Conservation (phyloP, 2,113 vertebrate genomes). For the Melospiza georgiana region DNA sequence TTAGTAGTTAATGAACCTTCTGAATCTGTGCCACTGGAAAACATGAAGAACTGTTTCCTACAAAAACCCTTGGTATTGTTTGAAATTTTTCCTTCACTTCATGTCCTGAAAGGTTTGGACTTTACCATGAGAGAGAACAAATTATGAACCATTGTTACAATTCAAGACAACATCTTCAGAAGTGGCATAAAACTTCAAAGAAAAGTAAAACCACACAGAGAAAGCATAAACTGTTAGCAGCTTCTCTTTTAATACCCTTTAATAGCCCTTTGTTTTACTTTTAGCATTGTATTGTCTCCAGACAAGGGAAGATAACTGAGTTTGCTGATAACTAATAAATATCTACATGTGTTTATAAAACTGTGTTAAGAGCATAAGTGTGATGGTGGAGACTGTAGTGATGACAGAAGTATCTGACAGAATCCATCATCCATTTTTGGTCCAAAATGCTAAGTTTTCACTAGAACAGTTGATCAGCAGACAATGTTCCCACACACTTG, state of each 20-base stretch:
- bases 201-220: not conserved
- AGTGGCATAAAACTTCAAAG: not conserved
- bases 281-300: not conserved
- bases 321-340: not conserved
- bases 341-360: not conserved
- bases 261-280: not conserved
- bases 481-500: rapidly evolving
- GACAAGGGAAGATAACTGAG: not conserved
- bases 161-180: not conserved
- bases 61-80: rapidly evolving
- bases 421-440: not conserved
- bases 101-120: not conserved
- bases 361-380: not conserved
- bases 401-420: not conserved
- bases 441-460: not conserved
- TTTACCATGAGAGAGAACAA: not conserved
- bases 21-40: not conserved
- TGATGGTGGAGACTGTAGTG: not conserved
- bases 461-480: not conserved
- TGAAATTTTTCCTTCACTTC: not conserved
- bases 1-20: not conserved
- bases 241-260: not conserved
- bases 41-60: not conserved
- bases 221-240: not conserved
- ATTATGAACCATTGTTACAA: not conserved